Evolutionary conservation across 2,797 vertebrate genomes (phyloP).

Genomic region (Nannoperca australis): DNA sequence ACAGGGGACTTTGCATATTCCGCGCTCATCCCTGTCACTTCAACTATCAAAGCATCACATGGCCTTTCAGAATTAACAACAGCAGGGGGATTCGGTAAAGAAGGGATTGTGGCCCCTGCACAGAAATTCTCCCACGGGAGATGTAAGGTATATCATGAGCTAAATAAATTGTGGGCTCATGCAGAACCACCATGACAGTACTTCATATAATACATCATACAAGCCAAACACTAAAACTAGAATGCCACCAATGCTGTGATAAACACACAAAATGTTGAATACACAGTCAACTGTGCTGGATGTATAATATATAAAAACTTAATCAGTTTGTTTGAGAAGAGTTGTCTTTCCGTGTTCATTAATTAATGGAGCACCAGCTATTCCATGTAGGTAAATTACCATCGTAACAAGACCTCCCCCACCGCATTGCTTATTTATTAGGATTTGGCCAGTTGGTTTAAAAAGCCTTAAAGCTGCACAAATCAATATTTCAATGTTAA

Average conservation of each 20-base stretch:
- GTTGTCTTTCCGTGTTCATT: background rate
- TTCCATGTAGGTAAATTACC: background rate
- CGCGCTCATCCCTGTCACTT: slow-evolving; percentile 59
- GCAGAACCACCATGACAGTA: background rate
- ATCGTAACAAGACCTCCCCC: background rate
- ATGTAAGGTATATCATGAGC: slow-evolving; percentile 3
- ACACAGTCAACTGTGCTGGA: slow-evolving; percentile 21
- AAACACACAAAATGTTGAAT: slow-evolving; percentile 39
- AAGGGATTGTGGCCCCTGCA: slow-evolving; percentile 24
- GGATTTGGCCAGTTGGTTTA: background rate
- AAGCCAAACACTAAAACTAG: slow-evolving; percentile 41
- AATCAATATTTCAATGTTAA: background rate
- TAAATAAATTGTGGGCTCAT: slow-evolving; percentile 23
- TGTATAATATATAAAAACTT: slow-evolving; percentile 2
- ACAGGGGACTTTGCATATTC: slow-evolving; percentile 68
- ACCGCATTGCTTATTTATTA: background rate
- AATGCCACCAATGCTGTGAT: slow-evolving; percentile 42
- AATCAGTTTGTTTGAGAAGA: background rate
- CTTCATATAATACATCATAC: background rate
- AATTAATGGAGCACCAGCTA: background rate
- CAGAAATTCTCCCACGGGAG: slow-evolving; percentile 20
- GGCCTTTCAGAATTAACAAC: slow-evolving; percentile 54
- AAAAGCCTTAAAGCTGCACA: background rate
- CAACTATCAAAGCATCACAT: slow-evolving; percentile 57
- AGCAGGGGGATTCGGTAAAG: slow-evolving; percentile 25